Conservation (phyloP, 2,888 invertebrate genomes). For the Norana najaformis region DNA sequence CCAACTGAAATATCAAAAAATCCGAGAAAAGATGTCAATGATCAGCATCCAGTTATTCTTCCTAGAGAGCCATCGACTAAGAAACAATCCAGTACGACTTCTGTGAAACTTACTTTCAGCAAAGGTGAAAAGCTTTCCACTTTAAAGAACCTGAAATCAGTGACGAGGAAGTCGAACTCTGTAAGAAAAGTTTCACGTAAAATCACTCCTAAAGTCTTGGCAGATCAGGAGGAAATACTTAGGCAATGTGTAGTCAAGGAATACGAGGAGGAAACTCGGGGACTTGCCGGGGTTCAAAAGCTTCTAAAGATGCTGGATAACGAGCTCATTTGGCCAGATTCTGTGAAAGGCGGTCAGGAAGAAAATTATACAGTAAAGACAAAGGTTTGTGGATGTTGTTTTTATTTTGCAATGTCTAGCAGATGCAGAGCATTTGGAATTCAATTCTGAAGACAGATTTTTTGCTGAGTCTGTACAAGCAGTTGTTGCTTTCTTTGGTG, state of each 20-base stretch:
- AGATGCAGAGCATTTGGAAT: too few relatives aligned
- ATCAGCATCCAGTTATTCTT: not conserved
- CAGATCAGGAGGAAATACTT: not conserved
- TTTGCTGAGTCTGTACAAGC: too few relatives aligned
- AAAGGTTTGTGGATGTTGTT: not conserved
- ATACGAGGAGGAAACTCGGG: not conserved
- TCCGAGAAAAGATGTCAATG: not conserved
- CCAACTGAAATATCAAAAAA: not conserved
- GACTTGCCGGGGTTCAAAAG: not conserved
- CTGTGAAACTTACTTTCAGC: not conserved
- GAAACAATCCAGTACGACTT: not conserved
- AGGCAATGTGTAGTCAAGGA: not conserved
- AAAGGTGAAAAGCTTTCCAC: not conserved
- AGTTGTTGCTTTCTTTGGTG: too few relatives aligned
- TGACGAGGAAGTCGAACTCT: not conserved
- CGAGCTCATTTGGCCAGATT: not conserved
- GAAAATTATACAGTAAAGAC: not conserved
- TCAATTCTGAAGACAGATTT: too few relatives aligned
- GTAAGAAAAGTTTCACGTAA: not conserved
- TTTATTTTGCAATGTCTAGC: too few relatives aligned
- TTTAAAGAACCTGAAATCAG: not conserved
- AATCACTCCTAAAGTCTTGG: not conserved
- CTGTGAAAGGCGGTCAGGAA: too few relatives aligned
- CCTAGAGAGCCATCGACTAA: not conserved
- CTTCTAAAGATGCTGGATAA: not conserved